A percentile compares a stretch with the other conserved stretches of the same genome.
Conservation (phyloP, 2,888 invertebrate species). For the Sphecodes monilicornis region DNA sequence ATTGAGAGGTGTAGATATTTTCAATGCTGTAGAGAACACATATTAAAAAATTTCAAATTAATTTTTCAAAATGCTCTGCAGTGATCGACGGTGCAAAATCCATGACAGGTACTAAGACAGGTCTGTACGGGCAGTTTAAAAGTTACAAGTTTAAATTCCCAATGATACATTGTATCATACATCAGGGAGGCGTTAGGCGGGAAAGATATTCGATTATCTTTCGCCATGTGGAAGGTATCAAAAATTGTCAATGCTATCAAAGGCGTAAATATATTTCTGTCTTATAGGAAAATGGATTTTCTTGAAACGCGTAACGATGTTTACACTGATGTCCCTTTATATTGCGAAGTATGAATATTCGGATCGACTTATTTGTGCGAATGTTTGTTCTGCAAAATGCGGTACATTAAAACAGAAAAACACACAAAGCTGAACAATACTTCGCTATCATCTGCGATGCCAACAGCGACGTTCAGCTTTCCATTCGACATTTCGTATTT, state of each 20-base stretch:
- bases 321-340: neutral
- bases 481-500: no score
- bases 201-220: neutral
- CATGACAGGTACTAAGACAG: neutral
- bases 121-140: neutral
- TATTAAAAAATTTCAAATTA: neutral
- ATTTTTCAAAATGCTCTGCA: neutral
- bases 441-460: no score
- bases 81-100: neutral
- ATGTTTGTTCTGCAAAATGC: no score
- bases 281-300: neutral
- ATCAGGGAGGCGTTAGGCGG: neutral
- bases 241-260: neutral
- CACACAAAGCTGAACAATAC: no score
- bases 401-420: no score
- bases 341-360: neutral
- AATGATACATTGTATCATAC: neutral
- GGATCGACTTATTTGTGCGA: no score
- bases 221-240: neutral
- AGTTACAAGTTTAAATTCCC: neutral
- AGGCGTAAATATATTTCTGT: neutral
- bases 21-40: neutral
- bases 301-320: neutral
- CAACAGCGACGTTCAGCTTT: no score
- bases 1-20: neutral